phyloP scores from a whole-genome alignment of 2,888 invertebrate genomes.

The Folsomia manolachei region DNA sequence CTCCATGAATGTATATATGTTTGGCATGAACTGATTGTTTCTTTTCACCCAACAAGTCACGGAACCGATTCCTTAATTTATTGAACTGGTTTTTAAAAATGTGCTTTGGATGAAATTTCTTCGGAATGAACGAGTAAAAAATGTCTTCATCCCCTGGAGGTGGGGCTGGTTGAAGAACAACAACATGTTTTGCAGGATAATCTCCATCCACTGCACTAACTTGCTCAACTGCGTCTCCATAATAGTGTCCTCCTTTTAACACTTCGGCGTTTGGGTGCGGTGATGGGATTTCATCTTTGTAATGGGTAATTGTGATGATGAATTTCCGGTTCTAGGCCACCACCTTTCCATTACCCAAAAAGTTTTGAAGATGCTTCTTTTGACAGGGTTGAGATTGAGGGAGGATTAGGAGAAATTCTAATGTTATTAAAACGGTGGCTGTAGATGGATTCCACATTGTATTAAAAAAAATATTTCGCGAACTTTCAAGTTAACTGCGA shows the following conservation, averaged over 20 bases:
- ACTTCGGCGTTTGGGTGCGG: background rate
- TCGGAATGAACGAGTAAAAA: constrained; percentile 12
- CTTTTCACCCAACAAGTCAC: constrained; percentile 26
- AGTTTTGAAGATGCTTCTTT: background rate
- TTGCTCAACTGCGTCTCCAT: background rate
- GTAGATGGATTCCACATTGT: background rate
- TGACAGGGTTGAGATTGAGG: background rate
- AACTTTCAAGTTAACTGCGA: background rate
- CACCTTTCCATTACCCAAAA: background rate
- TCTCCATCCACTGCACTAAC: background rate
- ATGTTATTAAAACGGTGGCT: background rate
- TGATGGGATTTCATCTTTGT: background rate
- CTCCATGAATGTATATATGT: background rate
- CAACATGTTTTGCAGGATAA: constrained; percentile 16
- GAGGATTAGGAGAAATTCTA: background rate
- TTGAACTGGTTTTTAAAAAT: constrained; percentile 24
- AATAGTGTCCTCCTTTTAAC: background rate
- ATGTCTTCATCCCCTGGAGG: background rate
- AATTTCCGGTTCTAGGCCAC: background rate
- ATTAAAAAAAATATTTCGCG: too few relatives aligned
- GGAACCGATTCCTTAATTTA: constrained; percentile 25
- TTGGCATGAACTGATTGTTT: background rate
- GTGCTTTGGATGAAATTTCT: constrained; percentile 22
- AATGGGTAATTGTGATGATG: background rate
- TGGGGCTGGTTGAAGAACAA: constrained; percentile 25